These are phyloP conservation scores for Acleris emargana DNA, from an alignment of 2,888 invertebrate species.

Conservation along the genomic window DNA sequence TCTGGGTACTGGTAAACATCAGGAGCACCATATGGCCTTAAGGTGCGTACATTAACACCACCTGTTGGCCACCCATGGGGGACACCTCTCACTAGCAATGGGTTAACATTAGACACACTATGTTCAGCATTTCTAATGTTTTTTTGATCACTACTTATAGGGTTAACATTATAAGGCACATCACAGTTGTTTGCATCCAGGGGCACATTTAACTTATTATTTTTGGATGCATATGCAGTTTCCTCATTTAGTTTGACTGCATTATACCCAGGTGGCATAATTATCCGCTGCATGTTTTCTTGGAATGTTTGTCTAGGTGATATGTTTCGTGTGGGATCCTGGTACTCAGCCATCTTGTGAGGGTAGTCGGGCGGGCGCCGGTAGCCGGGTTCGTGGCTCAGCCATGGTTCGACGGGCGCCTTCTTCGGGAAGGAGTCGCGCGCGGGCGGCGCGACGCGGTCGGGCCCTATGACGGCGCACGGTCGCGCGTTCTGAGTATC, in stretches of 20 bases:
- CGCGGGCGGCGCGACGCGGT: conserved; percentile 66
- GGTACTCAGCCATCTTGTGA: conserved; percentile 62
- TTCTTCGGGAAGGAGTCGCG: conserved; percentile 66
- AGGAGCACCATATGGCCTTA: conserved; percentile 63
- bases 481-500: conserved; percentile 69
- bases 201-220: conserved; percentile 62
- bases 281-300: conserved; percentile 80
- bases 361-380: conserved; percentile 70
- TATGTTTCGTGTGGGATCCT: conserved; percentile 73
- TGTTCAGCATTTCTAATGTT: conserved; percentile 64
- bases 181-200: conserved; percentile 75
- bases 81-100: conserved; percentile 52
- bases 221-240: conserved; percentile 57
- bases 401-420: conserved; percentile 64
- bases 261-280: conserved; percentile 72
- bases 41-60: conserved; percentile 59
- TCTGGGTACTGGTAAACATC: conserved; percentile 73
- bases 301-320: conserved; percentile 82
- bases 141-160: conserved; percentile 68
- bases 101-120: conserved; percentile 63
- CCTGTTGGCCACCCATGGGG: conserved; percentile 63
- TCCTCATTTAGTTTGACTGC: conserved; percentile 66
- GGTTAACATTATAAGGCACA: conserved; percentile 77
- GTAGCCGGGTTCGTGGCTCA: conserved; percentile 58
- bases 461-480: conserved; percentile 80